Base-by-base conservation (phyloP, 2,797 vertebrate genomes). In the Pseudomugil tenellus region DNA sequence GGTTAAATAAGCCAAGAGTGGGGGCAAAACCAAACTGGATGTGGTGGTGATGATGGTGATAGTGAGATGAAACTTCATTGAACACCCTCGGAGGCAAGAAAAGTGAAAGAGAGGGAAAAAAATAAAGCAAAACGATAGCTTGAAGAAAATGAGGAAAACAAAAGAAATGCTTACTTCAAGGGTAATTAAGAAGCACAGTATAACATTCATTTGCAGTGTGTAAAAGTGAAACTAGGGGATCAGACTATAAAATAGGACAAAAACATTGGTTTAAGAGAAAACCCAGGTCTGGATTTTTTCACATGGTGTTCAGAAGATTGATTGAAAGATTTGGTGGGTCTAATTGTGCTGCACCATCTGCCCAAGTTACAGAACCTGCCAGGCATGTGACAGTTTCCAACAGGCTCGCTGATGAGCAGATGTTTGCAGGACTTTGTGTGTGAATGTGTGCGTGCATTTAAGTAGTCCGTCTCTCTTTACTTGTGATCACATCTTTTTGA, bases 321-420 rank as follows among this genome's bases (percentile, higher is more conserved):
- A 92, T 91, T 90, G 92, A 93, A 92, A 92, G 93, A 95, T 91
- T 91, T 74, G 81, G 81, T 67, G 84, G 71, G 83, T 75, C 89
- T 95, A 94, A 94, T 94, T 95, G 93, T 92, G 89, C 89, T 85
- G 76, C 76, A 83, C 90, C 94, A 95, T 96, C 94, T 96, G 95
- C 88, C 93, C 79, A 85, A 90, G 92, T 89, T 84, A 65, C 87
- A 84, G 89, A 93, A 83, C 83, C 87, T 87, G 85, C 86, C 93
- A 88, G 74, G 83, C 89, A 87, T 90, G 89, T 89, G 88, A 88
- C 87, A 89, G 80, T 84, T 77, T 91, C 87, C 86, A 90, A 83
- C 86, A 87, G 87, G 89, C 90, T 88, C 68, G 32, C 76, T 88
- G 84, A 91, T 37, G 76, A 88, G 83, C 84, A 94, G 91, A 92